Percentiles rank a stretch among this genome's conserved stretches.
phyloP scores from a whole-genome alignment of 2,888 invertebrate genomes.

The Dyspetes luteomarginatus region DNA sequence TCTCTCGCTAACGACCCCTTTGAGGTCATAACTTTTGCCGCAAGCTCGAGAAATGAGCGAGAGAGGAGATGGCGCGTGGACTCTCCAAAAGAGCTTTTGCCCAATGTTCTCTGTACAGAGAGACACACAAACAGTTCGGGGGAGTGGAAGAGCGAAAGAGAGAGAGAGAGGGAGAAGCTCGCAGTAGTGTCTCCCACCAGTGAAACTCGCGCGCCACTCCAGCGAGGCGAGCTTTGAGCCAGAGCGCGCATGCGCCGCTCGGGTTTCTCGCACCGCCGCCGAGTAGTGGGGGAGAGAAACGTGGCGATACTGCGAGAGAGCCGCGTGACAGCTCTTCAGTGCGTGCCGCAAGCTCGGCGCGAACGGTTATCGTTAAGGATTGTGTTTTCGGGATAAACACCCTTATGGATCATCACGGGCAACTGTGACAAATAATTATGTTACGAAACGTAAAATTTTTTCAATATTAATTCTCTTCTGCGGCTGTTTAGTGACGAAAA shows the following conservation, averaged over 20 bases:
- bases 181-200: background rate
- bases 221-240: slow-evolving; percentile 35
- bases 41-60: slow-evolving; percentile 60
- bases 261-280: slow-evolving; percentile 13
- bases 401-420: background rate
- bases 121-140: background rate
- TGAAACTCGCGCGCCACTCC: slow-evolving; percentile 62
- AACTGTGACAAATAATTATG: background rate
- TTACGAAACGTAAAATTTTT: background rate
- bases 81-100: slow-evolving; percentile 41
- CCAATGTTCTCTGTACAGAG: slow-evolving; percentile 3
- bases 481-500: background rate
- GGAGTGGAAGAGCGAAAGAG: background rate
- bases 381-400: slow-evolving; percentile 4
- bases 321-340: slow-evolving; percentile 74
- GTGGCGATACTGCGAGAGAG: slow-evolving; percentile 60
- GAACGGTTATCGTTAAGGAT: slow-evolving; percentile 65
- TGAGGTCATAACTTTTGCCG: slow-evolving; percentile 80
- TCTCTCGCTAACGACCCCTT: slow-evolving; percentile 79
- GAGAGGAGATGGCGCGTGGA: slow-evolving; percentile 44
- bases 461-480: background rate
- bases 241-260: slow-evolving; percentile 58
- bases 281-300: slow-evolving; percentile 67
- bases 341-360: slow-evolving; percentile 79
- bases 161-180: slow-evolving; percentile 2